phyloP scores from a whole-genome alignment of 2,113 vertebrate species.

The Zosterops hypoxanthus region DNA sequence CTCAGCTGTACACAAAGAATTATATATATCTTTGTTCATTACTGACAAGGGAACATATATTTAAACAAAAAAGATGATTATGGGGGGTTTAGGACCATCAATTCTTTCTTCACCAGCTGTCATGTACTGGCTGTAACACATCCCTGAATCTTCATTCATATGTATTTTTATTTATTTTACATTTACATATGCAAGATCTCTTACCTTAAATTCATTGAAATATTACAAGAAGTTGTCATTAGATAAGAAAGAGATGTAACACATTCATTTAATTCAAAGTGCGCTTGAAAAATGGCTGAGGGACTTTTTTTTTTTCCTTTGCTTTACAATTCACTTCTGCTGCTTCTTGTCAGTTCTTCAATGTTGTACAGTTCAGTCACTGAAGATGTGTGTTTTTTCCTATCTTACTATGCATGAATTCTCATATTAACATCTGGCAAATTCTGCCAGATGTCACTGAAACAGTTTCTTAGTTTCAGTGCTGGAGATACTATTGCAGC shows the following conservation, averaged over 20 bases:
- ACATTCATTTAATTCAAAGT: neutral
- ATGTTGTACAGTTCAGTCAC: neutral
- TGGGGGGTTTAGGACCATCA: neutral
- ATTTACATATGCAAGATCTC: neutral
- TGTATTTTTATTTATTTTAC: neutral
- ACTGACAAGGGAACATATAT: neutral
- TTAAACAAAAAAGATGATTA: neutral
- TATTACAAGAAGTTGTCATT: neutral
- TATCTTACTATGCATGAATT: neutral
- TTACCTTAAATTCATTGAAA: neutral
- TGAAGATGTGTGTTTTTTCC: neutral
- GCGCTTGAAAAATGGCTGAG: neutral
- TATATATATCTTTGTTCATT: neutral
- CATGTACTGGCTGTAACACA: neutral
- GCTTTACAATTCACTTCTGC: neutral
- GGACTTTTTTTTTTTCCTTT: neutral
- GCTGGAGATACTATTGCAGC: neutral
- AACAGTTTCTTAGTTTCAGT: neutral
- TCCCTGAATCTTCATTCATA: neutral
- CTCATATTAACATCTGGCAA: constrained; percentile 23
- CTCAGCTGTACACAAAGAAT: neutral
- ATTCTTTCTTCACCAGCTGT: neutral
- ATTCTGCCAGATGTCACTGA: constrained; percentile 35
- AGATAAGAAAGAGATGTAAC: neutral
- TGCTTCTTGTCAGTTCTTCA: constrained; percentile 9